A percentile compares a stretch with the other conserved stretches of the same genome.
Conservation (phyloP, 2,113 vertebrate genomes). For the Balaeniceps rex region DNA sequence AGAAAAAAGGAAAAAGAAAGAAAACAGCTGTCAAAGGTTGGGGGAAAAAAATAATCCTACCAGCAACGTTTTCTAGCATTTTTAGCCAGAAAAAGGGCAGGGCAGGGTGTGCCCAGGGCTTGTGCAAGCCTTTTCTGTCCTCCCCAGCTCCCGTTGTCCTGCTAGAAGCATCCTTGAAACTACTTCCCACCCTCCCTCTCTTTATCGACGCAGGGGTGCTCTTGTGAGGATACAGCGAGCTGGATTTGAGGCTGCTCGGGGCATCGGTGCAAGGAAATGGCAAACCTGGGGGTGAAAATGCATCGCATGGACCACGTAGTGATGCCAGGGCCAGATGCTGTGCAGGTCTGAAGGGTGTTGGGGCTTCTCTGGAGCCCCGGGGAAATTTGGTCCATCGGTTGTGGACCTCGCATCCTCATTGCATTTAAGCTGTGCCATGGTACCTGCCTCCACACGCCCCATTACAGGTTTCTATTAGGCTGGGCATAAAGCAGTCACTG, state of each 20-base stretch:
- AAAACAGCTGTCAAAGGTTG: background rate
- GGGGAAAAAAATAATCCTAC: background rate
- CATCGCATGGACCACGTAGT: accelerated
- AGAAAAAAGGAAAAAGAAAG: background rate
- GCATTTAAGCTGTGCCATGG: background rate
- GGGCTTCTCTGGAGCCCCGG: background rate
- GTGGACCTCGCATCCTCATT: accelerated
- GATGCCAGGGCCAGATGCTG: background rate
- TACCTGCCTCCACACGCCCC: background rate
- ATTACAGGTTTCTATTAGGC: background rate
- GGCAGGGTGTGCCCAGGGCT: background rate
- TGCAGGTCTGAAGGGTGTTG: background rate
- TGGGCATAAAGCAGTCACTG: background rate
- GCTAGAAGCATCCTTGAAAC: background rate
- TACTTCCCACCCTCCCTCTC: background rate
- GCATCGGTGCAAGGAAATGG: accelerated
- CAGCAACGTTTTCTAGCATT: background rate
- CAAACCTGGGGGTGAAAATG: background rate
- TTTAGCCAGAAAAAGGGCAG: background rate
- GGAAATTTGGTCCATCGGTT: background rate
- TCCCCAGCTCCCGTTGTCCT: background rate
- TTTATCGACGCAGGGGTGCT: background rate
- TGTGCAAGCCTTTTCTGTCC: background rate
- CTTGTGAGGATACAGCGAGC: background rate
- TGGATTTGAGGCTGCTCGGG: background rate